Percentiles rank a stretch among this genome's conserved stretches.
Conservation (phyloP, 1,140 invertebrate genomes). For the Tigriopus japonicus region DNA sequence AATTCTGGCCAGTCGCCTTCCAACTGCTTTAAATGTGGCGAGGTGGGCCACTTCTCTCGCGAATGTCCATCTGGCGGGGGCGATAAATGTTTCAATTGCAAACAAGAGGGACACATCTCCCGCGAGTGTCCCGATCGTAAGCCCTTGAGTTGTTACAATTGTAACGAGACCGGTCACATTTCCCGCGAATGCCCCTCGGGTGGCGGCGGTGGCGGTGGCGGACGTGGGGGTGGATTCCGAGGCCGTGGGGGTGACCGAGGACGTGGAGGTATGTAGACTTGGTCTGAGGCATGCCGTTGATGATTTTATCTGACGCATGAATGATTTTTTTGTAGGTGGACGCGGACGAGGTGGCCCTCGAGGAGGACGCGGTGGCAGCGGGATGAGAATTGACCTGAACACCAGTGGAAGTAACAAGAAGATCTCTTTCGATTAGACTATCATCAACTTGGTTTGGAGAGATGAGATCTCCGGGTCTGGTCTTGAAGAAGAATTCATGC, state of each 20-base stretch:
- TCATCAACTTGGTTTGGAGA: no score
- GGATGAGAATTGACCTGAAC: not conserved
- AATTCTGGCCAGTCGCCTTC: no score
- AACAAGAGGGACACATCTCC: conserved; percentile 68
- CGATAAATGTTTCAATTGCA: conserved; percentile 55
- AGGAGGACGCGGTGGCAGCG: not conserved
- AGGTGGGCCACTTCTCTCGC: conserved; percentile 66
- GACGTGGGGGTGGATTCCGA: not conserved
- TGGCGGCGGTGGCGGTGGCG: conserved; percentile 17
- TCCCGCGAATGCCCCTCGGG: conserved; percentile 58
- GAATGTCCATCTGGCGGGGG: conserved; percentile 47
- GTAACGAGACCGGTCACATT: conserved; percentile 71
- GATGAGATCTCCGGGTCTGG: no score
- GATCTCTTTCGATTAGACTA: not conserved
- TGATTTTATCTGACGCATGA: no score
- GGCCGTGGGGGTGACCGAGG: conserved; percentile 7
- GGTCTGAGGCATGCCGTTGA: no score
- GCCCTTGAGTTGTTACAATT: conserved; percentile 48
- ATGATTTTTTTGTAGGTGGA: not conserved
- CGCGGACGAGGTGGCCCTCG: not conserved
- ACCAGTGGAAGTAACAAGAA: conserved; percentile 1
- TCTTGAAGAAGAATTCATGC: no score
- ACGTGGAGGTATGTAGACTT: conserved; percentile 7
- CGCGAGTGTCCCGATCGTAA: conserved; percentile 41
- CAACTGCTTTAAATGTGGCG: conserved; percentile 70